phyloP scores from a whole-genome alignment of 2,797 vertebrate species.

The Mycteria americana region DNA sequence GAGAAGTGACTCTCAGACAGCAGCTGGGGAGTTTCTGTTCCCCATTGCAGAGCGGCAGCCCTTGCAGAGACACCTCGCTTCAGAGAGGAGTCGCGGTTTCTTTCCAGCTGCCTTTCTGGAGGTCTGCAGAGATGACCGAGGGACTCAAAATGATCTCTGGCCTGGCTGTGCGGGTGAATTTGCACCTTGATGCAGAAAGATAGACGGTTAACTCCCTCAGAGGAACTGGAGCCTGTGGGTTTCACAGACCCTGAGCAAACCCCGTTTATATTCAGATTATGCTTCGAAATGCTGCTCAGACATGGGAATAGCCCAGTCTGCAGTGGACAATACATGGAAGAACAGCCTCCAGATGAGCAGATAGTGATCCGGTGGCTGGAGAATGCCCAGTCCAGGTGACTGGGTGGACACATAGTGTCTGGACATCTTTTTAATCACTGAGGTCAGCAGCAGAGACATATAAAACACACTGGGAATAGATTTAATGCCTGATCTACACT shows the following conservation, averaged over 20 bases:
- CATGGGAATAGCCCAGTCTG: neutral
- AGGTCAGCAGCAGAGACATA: neutral
- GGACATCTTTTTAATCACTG: neutral
- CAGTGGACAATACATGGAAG: neutral
- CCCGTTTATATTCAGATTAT: neutral
- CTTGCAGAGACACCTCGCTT: neutral
- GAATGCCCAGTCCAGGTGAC: neutral
- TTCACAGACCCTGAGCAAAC: neutral
- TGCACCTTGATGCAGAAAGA: neutral
- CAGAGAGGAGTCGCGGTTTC: neutral
- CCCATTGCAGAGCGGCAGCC: neutral
- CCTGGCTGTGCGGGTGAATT: neutral
- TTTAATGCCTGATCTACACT: neutral
- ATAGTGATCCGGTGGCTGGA: neutral
- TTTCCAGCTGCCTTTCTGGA: neutral
- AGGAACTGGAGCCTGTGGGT: neutral
- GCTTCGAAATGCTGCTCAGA: neutral
- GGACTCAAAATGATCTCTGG: neutral
- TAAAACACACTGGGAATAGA: neutral
- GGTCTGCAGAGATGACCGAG: neutral
- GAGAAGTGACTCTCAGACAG: neutral
- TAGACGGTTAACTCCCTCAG: neutral
- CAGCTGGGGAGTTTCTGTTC: conserved; percentile 32
- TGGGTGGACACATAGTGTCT: neutral
- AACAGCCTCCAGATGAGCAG: neutral